Base-by-base conservation (phyloP, 2,797 vertebrate genomes). In the Pelodytes ibericus region DNA sequence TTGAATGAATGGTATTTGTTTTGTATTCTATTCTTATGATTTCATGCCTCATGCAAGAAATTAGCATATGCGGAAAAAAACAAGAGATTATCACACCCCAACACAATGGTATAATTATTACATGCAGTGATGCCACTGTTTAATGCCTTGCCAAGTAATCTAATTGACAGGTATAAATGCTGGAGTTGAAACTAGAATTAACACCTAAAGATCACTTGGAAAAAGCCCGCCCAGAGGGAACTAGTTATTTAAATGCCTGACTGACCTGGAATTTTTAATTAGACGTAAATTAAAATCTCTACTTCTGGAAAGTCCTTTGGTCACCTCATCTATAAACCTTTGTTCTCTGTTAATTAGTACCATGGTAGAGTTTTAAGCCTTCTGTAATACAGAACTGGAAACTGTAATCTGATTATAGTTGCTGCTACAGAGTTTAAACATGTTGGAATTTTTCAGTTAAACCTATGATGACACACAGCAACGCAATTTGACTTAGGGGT, bases 331-430 rank as follows among this genome's bases (percentile, higher is more conserved):
- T 59, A 9, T 58, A 16, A 60, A 20, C 36, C 56, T 67, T 75
- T 75, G 72, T 75, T 49, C 25, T 15, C 18, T 15, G 10, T 67
- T 67, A 68, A 75, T 68, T 60, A 68, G n/a, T 27, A 25, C 60
- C 24, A 20, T 26, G 15, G 3, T 11, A 26, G 9, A 13, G 26
- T 26, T 67, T 36, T 59, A 68, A 60, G 30, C 63, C 39, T 26
- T 47, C 58, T 67, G 31, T 74, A 29, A 67, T 67, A 36, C 16
- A 41, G 15, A 26, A 13, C 39, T 24, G 2, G 36, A 11, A 27
- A 22, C 24, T 44, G 20, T 49, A 26, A 53, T 16, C 13, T 20
- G 10, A n/a, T n/a, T n/a, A n/a, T n/a, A n/a, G n/a, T n/a, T n/a
- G n/a, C n/a, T n/a, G n/a, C n/a, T n/a, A n/a, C n/a, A n/a, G n/a